Percentiles rank a stretch among this genome's conserved stretches.
phyloP scores from a whole-genome alignment of 1,140 invertebrate species.

The Lamellibrachia luymesi region DNA sequence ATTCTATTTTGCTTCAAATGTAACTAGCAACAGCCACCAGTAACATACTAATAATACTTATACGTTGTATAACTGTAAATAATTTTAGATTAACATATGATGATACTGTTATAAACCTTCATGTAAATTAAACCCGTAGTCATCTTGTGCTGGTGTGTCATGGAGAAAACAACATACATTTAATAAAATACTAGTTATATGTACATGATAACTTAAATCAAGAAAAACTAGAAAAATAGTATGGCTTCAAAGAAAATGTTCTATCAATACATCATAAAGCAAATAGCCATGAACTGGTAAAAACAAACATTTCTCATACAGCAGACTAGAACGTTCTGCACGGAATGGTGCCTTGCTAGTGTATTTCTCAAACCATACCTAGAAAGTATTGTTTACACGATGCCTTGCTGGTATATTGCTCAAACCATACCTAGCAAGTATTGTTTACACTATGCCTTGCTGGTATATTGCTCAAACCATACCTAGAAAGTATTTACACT shows the following conservation, averaged over 20 bases:
- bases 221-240: constrained; percentile 2
- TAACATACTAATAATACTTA: background rate
- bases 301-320: background rate
- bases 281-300: background rate
- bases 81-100: too few species aligned
- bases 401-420: too few species aligned
- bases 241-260: background rate
- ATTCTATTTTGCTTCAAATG: too few species aligned
- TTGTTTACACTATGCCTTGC: too few species aligned
- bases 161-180: background rate
- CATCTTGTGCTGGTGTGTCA: background rate
- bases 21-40: background rate
- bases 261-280: background rate
- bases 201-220: background rate
- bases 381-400: too few species aligned
- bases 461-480: too few species aligned
- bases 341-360: background rate
- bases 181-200: background rate
- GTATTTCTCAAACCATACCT: too few species aligned
- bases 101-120: background rate
- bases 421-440: too few species aligned
- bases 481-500: too few species aligned
- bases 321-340: background rate
- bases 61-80: background rate
- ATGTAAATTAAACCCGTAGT: background rate